These are phyloP conservation scores for Sinodicranocentrus sp. DNA, from an alignment of 2,888 invertebrate species.

Conservation along the genomic window DNA sequence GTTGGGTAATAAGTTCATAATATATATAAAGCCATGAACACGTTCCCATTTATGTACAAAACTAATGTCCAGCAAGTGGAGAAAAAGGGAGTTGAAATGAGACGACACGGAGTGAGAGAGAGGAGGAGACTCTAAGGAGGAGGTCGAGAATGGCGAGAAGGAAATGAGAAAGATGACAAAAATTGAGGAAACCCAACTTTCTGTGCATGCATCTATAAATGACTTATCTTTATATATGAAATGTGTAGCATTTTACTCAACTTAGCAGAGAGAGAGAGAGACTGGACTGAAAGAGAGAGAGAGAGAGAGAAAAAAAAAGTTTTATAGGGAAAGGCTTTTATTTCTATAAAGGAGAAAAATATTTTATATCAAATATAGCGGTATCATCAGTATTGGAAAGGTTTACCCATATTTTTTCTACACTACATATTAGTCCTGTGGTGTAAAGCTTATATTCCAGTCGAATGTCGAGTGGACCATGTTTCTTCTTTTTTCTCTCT, in stretches of 20 bases:
- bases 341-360: conserved; percentile 1
- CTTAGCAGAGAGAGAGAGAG: conserved; percentile 10
- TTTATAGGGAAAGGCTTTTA: conserved; percentile 19
- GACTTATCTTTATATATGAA: conserved; percentile 54
- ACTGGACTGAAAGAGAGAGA: no score
- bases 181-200: conserved; percentile 59
- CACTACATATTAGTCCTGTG: neutral
- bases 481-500: conserved; percentile 32
- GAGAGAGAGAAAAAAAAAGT: conserved; percentile 4
- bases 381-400: conserved; percentile 8
- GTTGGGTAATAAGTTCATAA: no score
- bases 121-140: conserved; percentile 71
- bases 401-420: conserved; percentile 9
- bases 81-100: conserved; percentile 68
- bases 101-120: conserved; percentile 56
- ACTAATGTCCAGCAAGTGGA: conserved; percentile 65
- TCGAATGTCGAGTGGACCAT: conserved; percentile 54
- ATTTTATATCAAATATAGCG: no score
- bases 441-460: neutral
- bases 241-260: conserved; percentile 4
- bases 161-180: conserved; percentile 69
- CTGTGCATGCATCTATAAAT: conserved; percentile 57
- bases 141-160: conserved; percentile 63
- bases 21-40: no score
- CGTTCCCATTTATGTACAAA: no score